These are phyloP conservation scores for Chaetodon trifascialis DNA, from an alignment of 2,113 vertebrate genomes.

Conservation along the genomic window DNA sequence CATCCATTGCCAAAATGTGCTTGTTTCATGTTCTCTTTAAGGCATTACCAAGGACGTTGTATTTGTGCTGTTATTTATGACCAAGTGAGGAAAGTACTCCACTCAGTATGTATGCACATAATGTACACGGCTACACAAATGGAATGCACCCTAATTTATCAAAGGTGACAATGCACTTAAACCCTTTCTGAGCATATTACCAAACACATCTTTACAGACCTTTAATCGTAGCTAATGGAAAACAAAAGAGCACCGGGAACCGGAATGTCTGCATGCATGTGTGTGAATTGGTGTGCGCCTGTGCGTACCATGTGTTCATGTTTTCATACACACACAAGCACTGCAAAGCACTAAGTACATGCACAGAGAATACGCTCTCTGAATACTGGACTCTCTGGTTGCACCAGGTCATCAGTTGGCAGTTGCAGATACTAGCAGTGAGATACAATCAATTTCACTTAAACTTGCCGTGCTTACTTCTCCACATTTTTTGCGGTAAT, in stretches of 20 bases:
- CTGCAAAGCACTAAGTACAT: slow-evolving; percentile 12
- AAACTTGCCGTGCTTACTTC: slow-evolving; percentile 67
- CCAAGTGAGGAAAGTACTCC: slow-evolving; percentile 17
- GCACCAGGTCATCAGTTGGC: slow-evolving; percentile 68
- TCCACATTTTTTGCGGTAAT: slow-evolving; percentile 68
- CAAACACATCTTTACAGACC: slow-evolving; percentile 62
- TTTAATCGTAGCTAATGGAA: slow-evolving; percentile 61
- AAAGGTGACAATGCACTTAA: slow-evolving; percentile 68
- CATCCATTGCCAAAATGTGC: too few relatives aligned
- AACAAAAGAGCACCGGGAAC: slow-evolving; percentile 46
- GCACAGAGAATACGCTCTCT: slow-evolving; percentile 5
- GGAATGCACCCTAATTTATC: slow-evolving; percentile 64
- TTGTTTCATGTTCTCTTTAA: background rate
- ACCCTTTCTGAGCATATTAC: slow-evolving; percentile 65
- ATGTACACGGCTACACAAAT: slow-evolving; percentile 54
- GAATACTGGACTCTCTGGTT: slow-evolving; percentile 41
- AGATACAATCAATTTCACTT: slow-evolving; percentile 84
- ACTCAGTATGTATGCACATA: slow-evolving; percentile 42
- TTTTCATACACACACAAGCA: background rate
- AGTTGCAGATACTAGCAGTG: slow-evolving; percentile 66
- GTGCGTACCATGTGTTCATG: background rate
- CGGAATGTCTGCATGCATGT: background rate
- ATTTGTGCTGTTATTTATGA: slow-evolving; percentile 38
- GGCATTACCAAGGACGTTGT: background rate
- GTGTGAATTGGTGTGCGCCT: background rate